Percentiles rank a stretch among this genome's conserved stretches.
Conservation (phyloP, 2,888 invertebrate species). For the Pyrocoelia pectoralis region DNA sequence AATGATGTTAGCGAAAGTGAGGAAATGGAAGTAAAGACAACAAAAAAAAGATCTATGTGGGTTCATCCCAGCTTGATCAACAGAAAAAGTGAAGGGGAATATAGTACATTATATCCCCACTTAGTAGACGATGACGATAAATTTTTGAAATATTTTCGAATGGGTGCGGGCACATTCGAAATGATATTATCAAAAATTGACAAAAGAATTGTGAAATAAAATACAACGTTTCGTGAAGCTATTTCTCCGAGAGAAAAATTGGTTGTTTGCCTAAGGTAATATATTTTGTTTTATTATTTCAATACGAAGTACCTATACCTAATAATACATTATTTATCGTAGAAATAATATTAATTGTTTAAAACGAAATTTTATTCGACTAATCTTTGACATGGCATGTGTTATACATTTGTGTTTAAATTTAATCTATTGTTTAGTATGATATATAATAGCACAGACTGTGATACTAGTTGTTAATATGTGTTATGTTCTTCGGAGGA, state of each 20-base stretch:
- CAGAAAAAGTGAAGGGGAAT: constrained; percentile 33
- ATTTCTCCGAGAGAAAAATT: background rate
- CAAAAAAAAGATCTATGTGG: constrained; percentile 37
- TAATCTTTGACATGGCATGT: no score
- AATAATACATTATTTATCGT: no score
- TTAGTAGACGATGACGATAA: constrained; percentile 31
- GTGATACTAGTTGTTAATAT: no score
- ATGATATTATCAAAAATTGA: background rate
- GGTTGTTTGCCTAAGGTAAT: background rate
- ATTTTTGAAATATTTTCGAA: constrained; percentile 39
- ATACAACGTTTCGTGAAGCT: background rate
- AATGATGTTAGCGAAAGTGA: no score
- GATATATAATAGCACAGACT: no score
- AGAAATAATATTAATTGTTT: no score
- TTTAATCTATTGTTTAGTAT: no score
- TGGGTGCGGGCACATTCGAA: constrained; percentile 31
- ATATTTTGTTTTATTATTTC: no score
- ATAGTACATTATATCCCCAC: constrained; percentile 34
- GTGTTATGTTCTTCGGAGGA: no score
- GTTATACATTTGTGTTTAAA: no score
- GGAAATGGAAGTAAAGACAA: background rate
- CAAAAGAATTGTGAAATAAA: background rate
- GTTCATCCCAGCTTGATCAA: constrained; percentile 28
- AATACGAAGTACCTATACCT: no score
- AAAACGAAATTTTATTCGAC: no score